A percentile compares a stretch with the other conserved stretches of the same genome.
phyloP scores from a whole-genome alignment of 2,113 vertebrate species.

The Cromileptes altivelis region DNA sequence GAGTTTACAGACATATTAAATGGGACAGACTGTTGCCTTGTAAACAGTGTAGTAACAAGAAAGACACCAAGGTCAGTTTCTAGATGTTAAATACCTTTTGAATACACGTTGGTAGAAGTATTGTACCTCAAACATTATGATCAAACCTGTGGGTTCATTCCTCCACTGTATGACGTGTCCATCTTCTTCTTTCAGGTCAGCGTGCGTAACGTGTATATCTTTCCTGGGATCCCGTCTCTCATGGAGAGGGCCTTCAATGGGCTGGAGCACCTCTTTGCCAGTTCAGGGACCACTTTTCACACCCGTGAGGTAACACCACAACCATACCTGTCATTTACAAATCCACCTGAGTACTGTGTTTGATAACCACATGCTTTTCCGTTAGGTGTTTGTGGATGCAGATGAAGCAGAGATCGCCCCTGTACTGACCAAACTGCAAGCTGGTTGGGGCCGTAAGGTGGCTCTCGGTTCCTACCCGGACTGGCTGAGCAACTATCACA shows the following conservation, averaged over 20 bases:
- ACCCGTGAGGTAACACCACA: constrained; percentile 76
- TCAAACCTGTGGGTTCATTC: background rate
- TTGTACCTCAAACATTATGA: background rate
- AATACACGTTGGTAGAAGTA: background rate
- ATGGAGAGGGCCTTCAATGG: constrained; percentile 89
- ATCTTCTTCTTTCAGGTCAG: constrained; percentile 79
- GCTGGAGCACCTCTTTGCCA: constrained; percentile 88
- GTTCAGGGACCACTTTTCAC: constrained; percentile 86
- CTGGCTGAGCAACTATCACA: constrained; percentile 94
- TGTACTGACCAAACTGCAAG: constrained; percentile 82
- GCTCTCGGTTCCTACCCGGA: constrained; percentile 94
- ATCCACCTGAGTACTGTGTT: background rate
- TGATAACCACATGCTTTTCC: background rate
- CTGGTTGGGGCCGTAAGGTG: constrained; percentile 83
- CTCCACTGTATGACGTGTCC: background rate
- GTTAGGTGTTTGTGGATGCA: constrained; percentile 86
- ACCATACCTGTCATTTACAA: background rate
- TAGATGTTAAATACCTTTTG: background rate
- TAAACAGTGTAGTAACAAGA: background rate
- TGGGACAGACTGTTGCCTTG: no score
- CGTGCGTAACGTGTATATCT: constrained; percentile 94
- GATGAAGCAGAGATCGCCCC: constrained; percentile 88
- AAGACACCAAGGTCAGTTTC: background rate
- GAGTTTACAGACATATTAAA: background rate
- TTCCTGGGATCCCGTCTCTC: constrained; percentile 93